phyloP scores from a whole-genome alignment of 2,797 vertebrate genomes.

The Simalia tracyae region DNA sequence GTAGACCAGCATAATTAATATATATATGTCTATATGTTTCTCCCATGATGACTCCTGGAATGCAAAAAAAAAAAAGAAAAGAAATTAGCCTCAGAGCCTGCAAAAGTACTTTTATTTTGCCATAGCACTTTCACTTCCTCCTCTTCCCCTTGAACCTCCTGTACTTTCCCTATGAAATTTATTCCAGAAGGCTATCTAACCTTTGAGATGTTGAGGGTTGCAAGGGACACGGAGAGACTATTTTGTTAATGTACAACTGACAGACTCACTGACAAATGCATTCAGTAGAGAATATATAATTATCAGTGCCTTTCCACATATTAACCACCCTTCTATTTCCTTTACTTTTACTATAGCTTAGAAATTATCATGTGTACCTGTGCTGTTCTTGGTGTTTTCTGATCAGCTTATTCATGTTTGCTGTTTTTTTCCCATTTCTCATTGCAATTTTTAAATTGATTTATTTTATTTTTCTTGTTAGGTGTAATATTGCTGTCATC shows the following conservation, averaged over 20 bases:
- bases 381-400: neutral
- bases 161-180: neutral
- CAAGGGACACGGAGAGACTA: neutral
- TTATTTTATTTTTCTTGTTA: slow-evolving; percentile 63
- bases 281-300: neutral
- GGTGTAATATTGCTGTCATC: slow-evolving; percentile 98
- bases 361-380: neutral
- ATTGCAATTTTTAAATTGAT: slow-evolving; percentile 16
- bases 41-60: neutral
- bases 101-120: neutral
- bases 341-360: neutral
- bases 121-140: neutral
- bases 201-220: neutral
- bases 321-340: neutral
- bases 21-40: neutral
- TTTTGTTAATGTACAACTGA: neutral
- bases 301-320: neutral
- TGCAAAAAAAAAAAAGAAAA: neutral
- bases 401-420: neutral
- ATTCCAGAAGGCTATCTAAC: neutral
- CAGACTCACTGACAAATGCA: neutral
- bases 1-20: neutral
- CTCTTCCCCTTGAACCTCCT: neutral
- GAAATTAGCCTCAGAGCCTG: neutral
- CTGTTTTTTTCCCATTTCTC: neutral